phyloP scores from a whole-genome alignment of 2,888 invertebrate species.

The Zele albiditarsus region DNA sequence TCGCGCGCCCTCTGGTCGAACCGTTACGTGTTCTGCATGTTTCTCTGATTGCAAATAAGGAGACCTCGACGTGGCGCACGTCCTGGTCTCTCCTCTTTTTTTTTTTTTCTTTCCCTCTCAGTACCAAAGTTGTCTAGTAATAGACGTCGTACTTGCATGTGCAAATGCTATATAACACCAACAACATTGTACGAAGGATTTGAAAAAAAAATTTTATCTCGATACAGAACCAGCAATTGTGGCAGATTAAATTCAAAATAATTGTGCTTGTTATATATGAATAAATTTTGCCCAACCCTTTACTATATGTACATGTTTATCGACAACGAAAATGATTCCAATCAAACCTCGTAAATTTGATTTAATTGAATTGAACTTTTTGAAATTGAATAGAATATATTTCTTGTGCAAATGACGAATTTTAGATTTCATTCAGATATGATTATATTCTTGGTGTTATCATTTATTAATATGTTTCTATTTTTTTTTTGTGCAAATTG shows the following conservation, averaged over 20 bases:
- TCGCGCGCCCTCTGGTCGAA: conserved; percentile 33
- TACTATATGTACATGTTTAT: background rate
- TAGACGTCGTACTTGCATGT: background rate
- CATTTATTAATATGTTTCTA: too few relatives aligned
- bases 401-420: too few relatives aligned
- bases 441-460: too few relatives aligned
- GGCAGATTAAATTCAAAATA: background rate
- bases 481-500: too few relatives aligned
- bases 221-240: background rate
- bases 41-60: conserved; percentile 52
- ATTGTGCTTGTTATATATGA: background rate
- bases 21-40: conserved; percentile 46
- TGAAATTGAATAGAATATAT: too few relatives aligned
- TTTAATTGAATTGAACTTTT: too few relatives aligned
- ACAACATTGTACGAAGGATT: background rate
- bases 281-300: background rate
- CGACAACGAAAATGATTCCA: too few relatives aligned
- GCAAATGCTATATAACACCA: background rate
- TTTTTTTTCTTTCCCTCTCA: background rate
- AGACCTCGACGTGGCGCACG: conserved; percentile 45
- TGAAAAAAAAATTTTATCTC: background rate
- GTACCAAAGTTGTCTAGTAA: background rate
- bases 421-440: too few relatives aligned
- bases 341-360: too few relatives aligned
- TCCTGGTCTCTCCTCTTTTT: conserved; percentile 36